A percentile compares a stretch with the other conserved stretches of the same genome.
Conservation (phyloP, 2,888 invertebrate genomes). For the Silvanus unidentatus region DNA sequence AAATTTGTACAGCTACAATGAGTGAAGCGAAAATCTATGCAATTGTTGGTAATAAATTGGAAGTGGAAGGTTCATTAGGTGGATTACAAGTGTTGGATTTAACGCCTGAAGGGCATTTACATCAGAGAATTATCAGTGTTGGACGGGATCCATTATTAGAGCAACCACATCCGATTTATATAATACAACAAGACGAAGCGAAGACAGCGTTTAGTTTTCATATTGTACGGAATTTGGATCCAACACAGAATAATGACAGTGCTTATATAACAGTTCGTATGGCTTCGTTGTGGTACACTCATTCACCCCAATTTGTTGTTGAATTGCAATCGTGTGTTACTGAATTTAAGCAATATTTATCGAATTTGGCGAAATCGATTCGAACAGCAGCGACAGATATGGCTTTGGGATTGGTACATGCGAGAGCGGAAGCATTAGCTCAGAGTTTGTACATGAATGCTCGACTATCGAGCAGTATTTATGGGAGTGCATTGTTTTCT, state of each 20-base stretch:
- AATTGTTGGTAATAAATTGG: conserved; percentile 59
- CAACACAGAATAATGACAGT: conserved; percentile 17
- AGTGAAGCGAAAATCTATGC: conserved; percentile 86
- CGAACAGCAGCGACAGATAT: conserved; percentile 89
- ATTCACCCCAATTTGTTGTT: conserved; percentile 78
- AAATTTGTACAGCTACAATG: conserved; percentile 92
- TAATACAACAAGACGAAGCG: conserved; percentile 37
- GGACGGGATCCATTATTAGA: conserved; percentile 68
- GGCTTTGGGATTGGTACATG: conserved; percentile 82
- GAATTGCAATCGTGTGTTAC: conserved; percentile 85
- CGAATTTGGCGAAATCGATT: conserved; percentile 78
- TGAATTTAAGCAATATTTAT: conserved; percentile 84
- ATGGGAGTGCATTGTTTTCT: conserved; percentile 40
- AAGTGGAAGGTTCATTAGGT: conserved; percentile 81
- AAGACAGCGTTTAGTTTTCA: conserved; percentile 53
- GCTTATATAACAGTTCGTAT: conserved; percentile 55
- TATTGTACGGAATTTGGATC: conserved; percentile 39
- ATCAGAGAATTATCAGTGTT: conserved; percentile 79
- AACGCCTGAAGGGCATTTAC: conserved; percentile 74
- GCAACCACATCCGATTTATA: conserved; percentile 41
- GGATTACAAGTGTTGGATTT: conserved; percentile 87
- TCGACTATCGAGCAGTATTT: conserved; percentile 46
- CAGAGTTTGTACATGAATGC: conserved; percentile 56
- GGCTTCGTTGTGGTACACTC: conserved; percentile 91
- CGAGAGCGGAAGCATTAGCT: conserved; percentile 55